Evolutionary conservation across 1,140 invertebrate genomes (phyloP).

Genomic region (Cryptotermes secundus): DNA sequence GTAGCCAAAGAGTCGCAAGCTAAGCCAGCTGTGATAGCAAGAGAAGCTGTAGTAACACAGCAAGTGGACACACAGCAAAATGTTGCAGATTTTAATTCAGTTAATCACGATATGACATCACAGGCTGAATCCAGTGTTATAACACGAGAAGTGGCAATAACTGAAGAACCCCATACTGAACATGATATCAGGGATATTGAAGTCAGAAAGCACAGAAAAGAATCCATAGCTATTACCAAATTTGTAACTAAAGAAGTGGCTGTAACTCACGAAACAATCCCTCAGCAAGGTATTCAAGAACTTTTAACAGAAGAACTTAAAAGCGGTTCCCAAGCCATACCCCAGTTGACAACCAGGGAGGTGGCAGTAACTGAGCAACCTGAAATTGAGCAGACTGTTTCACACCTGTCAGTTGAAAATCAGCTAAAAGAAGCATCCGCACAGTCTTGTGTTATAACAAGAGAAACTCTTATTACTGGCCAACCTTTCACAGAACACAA

Average conservation of each 20-base stretch:
- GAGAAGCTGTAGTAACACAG: not conserved
- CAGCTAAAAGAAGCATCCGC: not conserved
- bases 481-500: not conserved
- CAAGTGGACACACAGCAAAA: not conserved
- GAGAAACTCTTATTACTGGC: not conserved
- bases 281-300: slow-evolving; percentile 23
- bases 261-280: slow-evolving; percentile 22
- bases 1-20: slow-evolving; percentile 4
- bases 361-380: not conserved
- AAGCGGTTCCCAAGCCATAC: not conserved
- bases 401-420: not conserved
- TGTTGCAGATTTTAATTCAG: not conserved
- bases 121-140: not conserved
- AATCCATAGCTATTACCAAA: not conserved
- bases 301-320: not conserved
- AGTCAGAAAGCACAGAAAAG: not conserved
- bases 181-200: not conserved
- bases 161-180: not conserved
- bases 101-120: not conserved
- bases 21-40: not conserved
- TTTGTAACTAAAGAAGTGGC: slow-evolving; percentile 7
- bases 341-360: not conserved
- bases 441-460: not conserved
- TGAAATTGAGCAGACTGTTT: not conserved
- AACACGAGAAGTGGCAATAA: not conserved